These are phyloP conservation scores for Cosmia trapezina DNA, from an alignment of 2,888 invertebrate species.

Conservation along the genomic window DNA sequence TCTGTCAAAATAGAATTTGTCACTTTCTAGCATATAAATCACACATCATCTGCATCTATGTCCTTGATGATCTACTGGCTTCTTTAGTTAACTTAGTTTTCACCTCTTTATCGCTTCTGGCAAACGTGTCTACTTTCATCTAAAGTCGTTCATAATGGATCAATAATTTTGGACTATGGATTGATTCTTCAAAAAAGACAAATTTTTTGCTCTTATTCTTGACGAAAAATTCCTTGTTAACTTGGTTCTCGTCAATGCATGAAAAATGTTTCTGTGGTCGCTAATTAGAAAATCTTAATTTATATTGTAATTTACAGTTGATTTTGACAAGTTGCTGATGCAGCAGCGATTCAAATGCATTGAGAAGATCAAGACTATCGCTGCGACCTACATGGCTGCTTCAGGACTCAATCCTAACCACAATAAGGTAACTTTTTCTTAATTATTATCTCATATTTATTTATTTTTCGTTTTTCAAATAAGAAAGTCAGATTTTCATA, in stretches of 20 bases:
- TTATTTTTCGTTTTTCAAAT: neutral
- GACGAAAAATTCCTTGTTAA: neutral
- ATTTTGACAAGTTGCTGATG: slow-evolving; percentile 97
- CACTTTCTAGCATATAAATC: neutral
- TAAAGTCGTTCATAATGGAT: neutral
- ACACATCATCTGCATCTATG: neutral
- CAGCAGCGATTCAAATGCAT: slow-evolving; percentile 96
- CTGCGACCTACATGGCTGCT: slow-evolving; percentile 98
- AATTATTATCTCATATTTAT: too few relatives aligned
- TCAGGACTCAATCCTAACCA: slow-evolving; percentile 96
- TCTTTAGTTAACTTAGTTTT: neutral
- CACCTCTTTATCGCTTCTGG: neutral
- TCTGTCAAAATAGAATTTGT: neutral
- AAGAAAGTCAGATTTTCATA: neutral
- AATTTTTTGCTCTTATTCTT: neutral
- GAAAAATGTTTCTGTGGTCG: too few relatives aligned
- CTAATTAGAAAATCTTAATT: neutral
- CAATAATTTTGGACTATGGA: neutral
- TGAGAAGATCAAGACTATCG: slow-evolving; percentile 98
- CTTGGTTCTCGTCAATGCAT: neutral
- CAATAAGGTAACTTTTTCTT: slow-evolving; percentile 81
- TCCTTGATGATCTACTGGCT: neutral
- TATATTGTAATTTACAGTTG: slow-evolving; percentile 89
- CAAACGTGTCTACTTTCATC: neutral
- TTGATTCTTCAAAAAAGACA: neutral